Percentiles rank a stretch among this genome's conserved stretches.
Evolutionary conservation across 1,140 invertebrate genomes (phyloP).

Genomic region (Drosophila seguyi): DNA sequence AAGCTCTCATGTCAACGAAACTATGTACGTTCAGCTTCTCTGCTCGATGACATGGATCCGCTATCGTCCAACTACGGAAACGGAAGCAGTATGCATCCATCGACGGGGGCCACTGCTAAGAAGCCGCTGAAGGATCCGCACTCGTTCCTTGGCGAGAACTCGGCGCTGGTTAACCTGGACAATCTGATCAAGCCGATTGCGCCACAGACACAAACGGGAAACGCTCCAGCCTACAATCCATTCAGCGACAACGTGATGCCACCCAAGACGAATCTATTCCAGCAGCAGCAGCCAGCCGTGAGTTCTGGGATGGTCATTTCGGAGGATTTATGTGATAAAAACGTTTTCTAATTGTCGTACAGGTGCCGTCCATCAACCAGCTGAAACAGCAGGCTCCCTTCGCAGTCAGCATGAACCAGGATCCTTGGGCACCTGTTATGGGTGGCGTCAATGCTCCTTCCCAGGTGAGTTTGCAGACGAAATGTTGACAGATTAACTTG

Average conservation of each 20-base stretch:
- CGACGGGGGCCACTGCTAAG: conserved; percentile 79
- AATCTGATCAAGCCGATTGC: conserved; percentile 92
- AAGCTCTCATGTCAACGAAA: not conserved
- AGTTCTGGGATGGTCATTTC: conserved; percentile 13
- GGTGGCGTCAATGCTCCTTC: conserved; percentile 63
- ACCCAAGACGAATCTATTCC: conserved; percentile 85
- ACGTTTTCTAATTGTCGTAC: not conserved
- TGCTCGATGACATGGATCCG: conserved; percentile 84
- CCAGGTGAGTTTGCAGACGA: conserved; percentile 65
- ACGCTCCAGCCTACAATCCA: conserved; percentile 80
- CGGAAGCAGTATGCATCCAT: conserved; percentile 58
- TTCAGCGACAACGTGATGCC: conserved; percentile 83
- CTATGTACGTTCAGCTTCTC: conserved; percentile 58
- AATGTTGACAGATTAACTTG: not conserved
- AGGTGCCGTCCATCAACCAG: conserved; percentile 87
- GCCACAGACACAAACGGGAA: conserved; percentile 67
- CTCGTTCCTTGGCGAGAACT: conserved; percentile 97
- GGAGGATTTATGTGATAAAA: not conserved
- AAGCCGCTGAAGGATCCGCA: conserved; percentile 93
- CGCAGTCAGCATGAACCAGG: conserved; percentile 82
- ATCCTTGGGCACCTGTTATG: conserved; percentile 85
- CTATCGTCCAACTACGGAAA: conserved; percentile 73
- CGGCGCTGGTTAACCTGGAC: conserved; percentile 96
- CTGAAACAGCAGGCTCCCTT: conserved; percentile 86
- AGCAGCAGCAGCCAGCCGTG: conserved; percentile 85